Base-by-base conservation (phyloP, 1,140 invertebrate genomes). In the Homalodisca vitripennis region DNA sequence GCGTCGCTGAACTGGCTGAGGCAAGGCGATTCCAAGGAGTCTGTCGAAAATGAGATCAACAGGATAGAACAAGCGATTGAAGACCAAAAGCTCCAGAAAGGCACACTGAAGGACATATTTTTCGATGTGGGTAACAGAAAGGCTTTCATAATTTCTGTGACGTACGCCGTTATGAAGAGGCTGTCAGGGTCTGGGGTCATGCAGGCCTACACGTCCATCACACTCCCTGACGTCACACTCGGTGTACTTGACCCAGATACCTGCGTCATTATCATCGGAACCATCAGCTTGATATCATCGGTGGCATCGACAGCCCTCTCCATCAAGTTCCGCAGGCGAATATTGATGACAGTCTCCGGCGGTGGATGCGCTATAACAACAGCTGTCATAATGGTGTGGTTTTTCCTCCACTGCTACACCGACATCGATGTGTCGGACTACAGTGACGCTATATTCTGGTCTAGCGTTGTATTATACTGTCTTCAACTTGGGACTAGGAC, bases 1-100 rank as follows among this genome's bases (percentile, higher is more conserved):
- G 74, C 82, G 2, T 80, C 89, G 6, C 77, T 96, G 68, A 81
- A 83, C 67, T 89, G 84, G 71, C 79, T 95, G 0, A 82, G 93
- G 1, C 60, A 57, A 22, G 69, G 63, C 1, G 51, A 46, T 12
- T 29, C 67, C 6, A 29, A 65, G n/a, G 48, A 46, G 10, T 24
- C 17, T 22, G 47, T 75, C n/a, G 71, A 73, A 24, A 69, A 71
- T 31, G 73, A 74, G 31, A 12, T 74, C 32, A 46, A 66, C 2
- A 41, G 26, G 24, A 73, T 74, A 10, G 65, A 73, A 29, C 57
- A 51, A 13, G 48, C 65, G 22, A 60, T 73, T 2, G 65, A 60
- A 26, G 62, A 71, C 32, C 68, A 73, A n/a, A 74, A 71, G 69
- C 34, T 57, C 1, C 66, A 70, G 46, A 73, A 74, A 62, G 65